Evolutionary conservation across 1,140 invertebrate genomes (phyloP), one percentile per base, ranked within the genome.

Genomic region (Drosophila ironensis): DNA sequence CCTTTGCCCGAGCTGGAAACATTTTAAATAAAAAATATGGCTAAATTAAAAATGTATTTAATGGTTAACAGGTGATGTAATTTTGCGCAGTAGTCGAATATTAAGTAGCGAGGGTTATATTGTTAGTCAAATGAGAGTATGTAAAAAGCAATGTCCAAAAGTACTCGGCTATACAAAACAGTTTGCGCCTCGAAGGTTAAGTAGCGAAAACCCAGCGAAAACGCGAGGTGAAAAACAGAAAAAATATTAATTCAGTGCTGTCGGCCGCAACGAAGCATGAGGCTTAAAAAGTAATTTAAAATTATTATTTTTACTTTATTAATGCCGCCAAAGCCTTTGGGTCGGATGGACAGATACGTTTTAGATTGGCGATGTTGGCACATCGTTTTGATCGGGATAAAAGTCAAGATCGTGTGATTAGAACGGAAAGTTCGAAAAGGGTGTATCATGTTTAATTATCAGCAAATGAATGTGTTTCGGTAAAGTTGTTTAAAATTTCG

Each of bases 121-220:
- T n/a, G n/a, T n/a, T n/a, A n/a, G n/a, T n/a, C n/a, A n/a, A n/a
- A 33, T 1, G 16, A 60, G 40, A 27, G 59, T 61, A 47, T 63
- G 4, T 12, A 11, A 3, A 51, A 44, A 53, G 24, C 42, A 57
- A 59, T n/a, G 22, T 28, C 8, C 17, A 11, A 14, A 61, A 70
- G 64, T 78, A 71, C 54, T 37, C 17, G 40, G 12, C 44, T 40
- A 53, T 47, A 71, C 38, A 46, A 67, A 80, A 30, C 59, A 71
- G 37, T 76, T 80, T 81, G 57, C 37, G 56, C 78, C 60, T 69
- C 48, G 78, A 81, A 81, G 77, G 77, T 81, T 81, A 77, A 72
- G 19, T 41, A 19, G 54, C 66, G 50, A 57, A 77, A 75, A 46
- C 38, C 50, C 50, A 71, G 71, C 46, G 74, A 59, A 71, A 50